Base-by-base conservation (phyloP, 30 jellyfish, hydroid and myxozoan genomes). In the Rhopilema esculentum region DNA sequence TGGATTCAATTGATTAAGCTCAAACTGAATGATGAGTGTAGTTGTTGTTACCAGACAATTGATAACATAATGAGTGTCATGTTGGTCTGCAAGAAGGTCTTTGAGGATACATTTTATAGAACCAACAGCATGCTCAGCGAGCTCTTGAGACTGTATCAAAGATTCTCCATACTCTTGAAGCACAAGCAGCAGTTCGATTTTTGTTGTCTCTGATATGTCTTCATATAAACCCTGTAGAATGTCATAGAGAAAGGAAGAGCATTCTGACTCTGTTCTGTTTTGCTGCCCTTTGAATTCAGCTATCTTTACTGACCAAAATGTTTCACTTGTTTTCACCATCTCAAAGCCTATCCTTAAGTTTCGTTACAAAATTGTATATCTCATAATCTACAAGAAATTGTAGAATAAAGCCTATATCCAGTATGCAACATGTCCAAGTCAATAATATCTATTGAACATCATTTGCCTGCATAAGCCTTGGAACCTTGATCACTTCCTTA, bases 61-160 rank as follows among this genome's bases (percentile, higher is more conserved):
- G n/a, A 79, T 66, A 8, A 74, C 63, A 52, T 84, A 84, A 31
- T 53, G 71, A 18, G 30, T 84, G 32, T 84, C 80, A 30, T 70
- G 86, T 18, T 31, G 31, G 0, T 51, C 30, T 0, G 31, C 87
- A 0, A 69, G 61, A 23, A 53, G 26, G 48, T 67, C 78, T 8
- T 81, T 72, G 9, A 84, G 77, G 28, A 84, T 28, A 48, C 87
- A 51, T 73, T 63, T 84, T 12, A 84, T 62, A 27, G 92, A 50
- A 8, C 92, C 92, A 40, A 76, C 92, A 8, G 92, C 92, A 19
- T 84, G 92, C 52, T 84, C 92, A 26, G 92, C 92, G 26, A 52
- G 26, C 52, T 84, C 92, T 69, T 71, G 80, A 20, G 72, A 51
- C 57, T 84, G 92, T 50, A 84, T 72, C 80, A 84, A 65, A 1